Evolutionary conservation across 2,888 invertebrate species (phyloP), one percentile per base, ranked within the genome.

Genomic region (Dinocampus coccinellae): DNA sequence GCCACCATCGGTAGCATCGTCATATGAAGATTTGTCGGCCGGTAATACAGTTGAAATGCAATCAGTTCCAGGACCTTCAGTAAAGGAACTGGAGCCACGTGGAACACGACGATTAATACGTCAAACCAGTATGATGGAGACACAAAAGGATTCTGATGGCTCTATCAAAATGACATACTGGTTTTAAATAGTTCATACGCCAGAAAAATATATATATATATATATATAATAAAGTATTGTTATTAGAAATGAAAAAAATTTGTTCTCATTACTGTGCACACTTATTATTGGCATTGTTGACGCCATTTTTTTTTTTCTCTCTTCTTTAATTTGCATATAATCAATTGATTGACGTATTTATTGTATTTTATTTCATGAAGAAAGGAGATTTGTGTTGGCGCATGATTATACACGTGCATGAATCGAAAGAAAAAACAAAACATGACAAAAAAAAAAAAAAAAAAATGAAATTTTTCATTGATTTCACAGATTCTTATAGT

Each of bases 141-240:
- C 95, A 0, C 95, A 95, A 75, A 90, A 93, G 73, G 92, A 93
- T 79, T 89, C 91, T 1, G 93, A 94, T 81, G 96, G 96, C 13
- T 92, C 92, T 64, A 93, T 96, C 87, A 94, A 93, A 85, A 92
- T 96, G 90, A 94, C 95, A 0, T 95, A 95, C 87, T 96, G 96
- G 96, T 95, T 95, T 88, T 95, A 90, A 78, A 39, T 66, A 57
- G 63, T 73, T 76, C 60, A 60, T 60, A 53, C 13, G 20, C 53
- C n/a, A n/a, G 33, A 29, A 57, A 29, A 55, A 57, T 33, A 39
- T 39, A 66, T 10, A 63, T 16, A 47, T 16, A 7, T 29, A 29
- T n/a, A n/a, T n/a, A n/a, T 29, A n/a, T n/a, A 62, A 62, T n/a
- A 62, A 62, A 62, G 36, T 22, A 10, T 63, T 39, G 34, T 52